A percentile compares a stretch with the other conserved stretches of the same genome.
These are phyloP conservation scores for Mythimna loreyi DNA, from an alignment of 2,888 invertebrate species.

Conservation along the genomic window DNA sequence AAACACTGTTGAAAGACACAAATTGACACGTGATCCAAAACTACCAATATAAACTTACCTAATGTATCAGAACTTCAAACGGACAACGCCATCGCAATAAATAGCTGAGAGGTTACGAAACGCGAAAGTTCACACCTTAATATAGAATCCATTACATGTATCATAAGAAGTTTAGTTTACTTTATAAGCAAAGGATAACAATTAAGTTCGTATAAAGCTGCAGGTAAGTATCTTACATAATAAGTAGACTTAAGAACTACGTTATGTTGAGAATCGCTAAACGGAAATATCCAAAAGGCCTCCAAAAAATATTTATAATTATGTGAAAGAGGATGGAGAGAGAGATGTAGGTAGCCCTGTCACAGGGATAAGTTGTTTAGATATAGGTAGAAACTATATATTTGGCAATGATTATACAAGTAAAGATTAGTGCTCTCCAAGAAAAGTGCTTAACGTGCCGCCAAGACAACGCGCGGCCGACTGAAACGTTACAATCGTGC, in stretches of 20 bases:
- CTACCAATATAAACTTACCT: conserved; percentile 67
- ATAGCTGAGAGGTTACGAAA: conserved; percentile 71
- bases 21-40: conserved; percentile 82
- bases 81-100: conserved; percentile 63
- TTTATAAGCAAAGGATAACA: conserved; percentile 78
- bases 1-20: conserved; percentile 76
- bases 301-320: conserved; percentile 85
- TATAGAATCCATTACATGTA: conserved; percentile 76
- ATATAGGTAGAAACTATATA: conserved; percentile 66
- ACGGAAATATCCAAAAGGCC: conserved; percentile 87
- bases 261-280: conserved; percentile 80
- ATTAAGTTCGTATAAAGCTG: conserved; percentile 76
- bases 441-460: conserved; percentile 48
- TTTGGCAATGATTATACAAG: conserved; percentile 73
- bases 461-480: conserved; percentile 31
- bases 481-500: conserved; percentile 63
- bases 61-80: conserved; percentile 62
- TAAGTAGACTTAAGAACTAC: conserved; percentile 77
- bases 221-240: conserved; percentile 74
- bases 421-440: conserved; percentile 52
- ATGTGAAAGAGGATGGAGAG: conserved; percentile 76
- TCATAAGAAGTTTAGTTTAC: conserved; percentile 78
- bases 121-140: conserved; percentile 70
- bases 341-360: conserved; percentile 65
- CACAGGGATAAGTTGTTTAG: conserved; percentile 65